Percentiles rank a stretch among this genome's conserved stretches.
Conservation (phyloP, 2,888 invertebrate genomes). For the Erebia aethiops region DNA sequence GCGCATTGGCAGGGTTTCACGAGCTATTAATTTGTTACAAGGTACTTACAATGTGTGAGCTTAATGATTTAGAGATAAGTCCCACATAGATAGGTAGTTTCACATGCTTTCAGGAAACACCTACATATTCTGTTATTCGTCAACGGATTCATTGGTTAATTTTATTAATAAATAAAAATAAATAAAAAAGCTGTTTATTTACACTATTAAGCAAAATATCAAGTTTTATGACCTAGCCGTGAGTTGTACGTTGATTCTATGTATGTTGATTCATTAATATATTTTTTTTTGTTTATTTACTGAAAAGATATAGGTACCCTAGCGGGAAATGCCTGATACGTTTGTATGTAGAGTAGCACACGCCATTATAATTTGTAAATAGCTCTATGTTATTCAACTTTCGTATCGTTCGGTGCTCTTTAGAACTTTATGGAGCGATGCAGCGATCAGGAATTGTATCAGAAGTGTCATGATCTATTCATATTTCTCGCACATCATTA, state of each 20-base stretch:
- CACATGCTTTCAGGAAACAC: neutral
- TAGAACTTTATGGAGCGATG: conserved; percentile 1
- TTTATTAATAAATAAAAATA: neutral
- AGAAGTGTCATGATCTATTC: conserved; percentile 5
- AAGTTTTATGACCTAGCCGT: no score
- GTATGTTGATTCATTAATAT: no score
- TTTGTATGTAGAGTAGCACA: neutral
- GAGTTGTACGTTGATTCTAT: no score
- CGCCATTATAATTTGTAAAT: neutral
- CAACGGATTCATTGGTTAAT: neutral
- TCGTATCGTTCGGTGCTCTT: neutral
- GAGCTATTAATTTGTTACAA: neutral
- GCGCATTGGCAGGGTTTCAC: neutral
- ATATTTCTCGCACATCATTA: conserved; percentile 19
- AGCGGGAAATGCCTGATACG: no score
- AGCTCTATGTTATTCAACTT: neutral
- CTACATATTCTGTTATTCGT: neutral
- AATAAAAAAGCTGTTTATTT: neutral
- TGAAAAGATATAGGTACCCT: no score
- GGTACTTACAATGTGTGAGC: conserved; percentile 13
- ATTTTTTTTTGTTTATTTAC: no score
- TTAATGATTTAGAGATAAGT: conserved; percentile 26
- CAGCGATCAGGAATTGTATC: neutral
- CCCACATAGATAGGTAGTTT: conserved; percentile 16
- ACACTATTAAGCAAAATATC: no score